Conservation (phyloP, 2,113 vertebrate species). For the Phainopepla nitens region DNA sequence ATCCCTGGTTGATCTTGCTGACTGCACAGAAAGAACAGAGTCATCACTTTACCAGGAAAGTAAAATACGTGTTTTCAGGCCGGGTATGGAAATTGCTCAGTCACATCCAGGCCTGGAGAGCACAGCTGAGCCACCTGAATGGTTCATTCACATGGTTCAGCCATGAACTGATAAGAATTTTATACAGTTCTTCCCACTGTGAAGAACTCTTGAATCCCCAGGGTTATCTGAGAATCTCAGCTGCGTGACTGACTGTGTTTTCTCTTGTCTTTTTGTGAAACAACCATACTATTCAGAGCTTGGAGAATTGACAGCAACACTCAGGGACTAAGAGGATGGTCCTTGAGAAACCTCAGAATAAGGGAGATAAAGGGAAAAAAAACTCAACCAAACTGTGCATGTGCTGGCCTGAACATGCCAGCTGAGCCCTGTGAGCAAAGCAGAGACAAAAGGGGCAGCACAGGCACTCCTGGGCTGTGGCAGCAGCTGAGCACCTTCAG, state of each 20-base stretch:
- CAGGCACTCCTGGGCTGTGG: neutral
- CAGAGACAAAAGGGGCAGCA: neutral
- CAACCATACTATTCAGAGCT: neutral
- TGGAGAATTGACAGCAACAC: neutral
- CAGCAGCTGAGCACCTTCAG: neutral
- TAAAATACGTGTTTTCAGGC: neutral
- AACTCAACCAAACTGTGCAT: neutral
- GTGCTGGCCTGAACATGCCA: neutral
- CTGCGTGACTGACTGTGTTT: neutral
- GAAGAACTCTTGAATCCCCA: neutral
- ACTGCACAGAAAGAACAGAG: neutral
- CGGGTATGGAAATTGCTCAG: neutral
- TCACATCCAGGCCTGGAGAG: neutral
- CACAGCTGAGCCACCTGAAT: neutral
- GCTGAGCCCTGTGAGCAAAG: neutral
- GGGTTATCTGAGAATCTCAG: neutral
- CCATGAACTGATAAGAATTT: too few species aligned
- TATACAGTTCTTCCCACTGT: neutral
- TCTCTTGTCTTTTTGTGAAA: neutral
- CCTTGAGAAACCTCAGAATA: neutral
- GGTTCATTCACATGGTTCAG: neutral
- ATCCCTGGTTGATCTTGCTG: neutral
- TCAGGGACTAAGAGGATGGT: neutral
- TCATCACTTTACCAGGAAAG: neutral
- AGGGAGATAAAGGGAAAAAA: neutral